Evolutionary conservation across 2,888 invertebrate genomes (phyloP).

Genomic region (Watsonalla binaria): DNA sequence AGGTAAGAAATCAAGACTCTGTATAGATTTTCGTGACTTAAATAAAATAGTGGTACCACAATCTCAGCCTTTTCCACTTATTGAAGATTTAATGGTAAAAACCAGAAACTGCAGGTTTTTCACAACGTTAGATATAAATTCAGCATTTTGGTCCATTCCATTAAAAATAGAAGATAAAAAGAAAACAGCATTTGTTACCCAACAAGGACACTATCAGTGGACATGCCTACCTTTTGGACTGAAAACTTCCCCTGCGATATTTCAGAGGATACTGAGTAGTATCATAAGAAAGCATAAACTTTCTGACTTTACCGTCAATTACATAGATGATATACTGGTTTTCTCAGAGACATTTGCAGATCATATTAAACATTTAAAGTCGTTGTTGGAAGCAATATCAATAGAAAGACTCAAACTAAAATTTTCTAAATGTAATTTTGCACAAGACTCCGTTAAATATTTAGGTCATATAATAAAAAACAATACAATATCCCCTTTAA

Average conservation of each 20-base stretch:
- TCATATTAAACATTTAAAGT: slow-evolving; percentile 6
- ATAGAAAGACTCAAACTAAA: slow-evolving; percentile 23
- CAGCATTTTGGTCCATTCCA: slow-evolving; percentile 43
- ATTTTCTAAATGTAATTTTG: too few species aligned
- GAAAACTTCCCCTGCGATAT: slow-evolving; percentile 10
- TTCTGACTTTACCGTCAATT: slow-evolving; percentile 9
- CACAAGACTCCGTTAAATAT: slow-evolving; percentile 19
- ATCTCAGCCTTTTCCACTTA: slow-evolving; percentile 19
- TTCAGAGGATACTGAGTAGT: slow-evolving; percentile 5
- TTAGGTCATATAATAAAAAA: slow-evolving; percentile 22
- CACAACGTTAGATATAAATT: slow-evolving; percentile 37
- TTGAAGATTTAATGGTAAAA: slow-evolving; percentile 31
- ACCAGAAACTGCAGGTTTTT: slow-evolving; percentile 34
- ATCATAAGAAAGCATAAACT: slow-evolving; percentile 10
- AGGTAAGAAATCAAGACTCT: too few species aligned
- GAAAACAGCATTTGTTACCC: slow-evolving; percentile 17
- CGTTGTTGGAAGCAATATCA: slow-evolving; percentile 14
- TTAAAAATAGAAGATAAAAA: slow-evolving; percentile 25
- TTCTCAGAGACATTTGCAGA: neutral
- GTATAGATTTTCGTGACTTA: too few species aligned
- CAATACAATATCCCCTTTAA: slow-evolving; percentile 20
- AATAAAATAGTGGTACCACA: slow-evolving; percentile 21
- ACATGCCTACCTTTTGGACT: slow-evolving; percentile 10
- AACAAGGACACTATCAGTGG: slow-evolving; percentile 12
- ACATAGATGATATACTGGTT: slow-evolving; percentile 7